phyloP scores from a whole-genome alignment of 2,888 invertebrate species.

The Lepidochitona cinerea region DNA sequence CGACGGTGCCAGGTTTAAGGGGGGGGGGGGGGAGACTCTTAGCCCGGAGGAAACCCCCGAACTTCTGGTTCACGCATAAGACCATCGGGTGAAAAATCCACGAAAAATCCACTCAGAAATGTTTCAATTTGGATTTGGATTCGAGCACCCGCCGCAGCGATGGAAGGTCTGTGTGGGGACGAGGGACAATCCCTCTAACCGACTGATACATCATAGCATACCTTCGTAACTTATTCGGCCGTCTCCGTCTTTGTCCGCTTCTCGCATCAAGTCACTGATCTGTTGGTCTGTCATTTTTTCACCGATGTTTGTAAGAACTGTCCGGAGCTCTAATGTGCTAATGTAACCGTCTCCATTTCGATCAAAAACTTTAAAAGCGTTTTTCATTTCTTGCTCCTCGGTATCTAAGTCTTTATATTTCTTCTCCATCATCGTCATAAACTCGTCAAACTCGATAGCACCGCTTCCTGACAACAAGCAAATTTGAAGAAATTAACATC shows the following conservation, averaged over 20 bases:
- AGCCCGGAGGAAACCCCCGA: too few species aligned
- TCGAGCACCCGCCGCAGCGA: too few species aligned
- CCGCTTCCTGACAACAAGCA: constrained; percentile 1
- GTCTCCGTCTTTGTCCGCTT: constrained; percentile 5
- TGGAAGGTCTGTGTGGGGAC: too few species aligned
- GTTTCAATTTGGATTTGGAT: too few species aligned
- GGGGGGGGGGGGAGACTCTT: neutral
- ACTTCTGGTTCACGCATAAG: too few species aligned
- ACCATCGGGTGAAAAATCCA: too few species aligned
- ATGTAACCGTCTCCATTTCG: neutral
- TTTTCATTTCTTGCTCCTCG: neutral
- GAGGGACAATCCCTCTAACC: too few species aligned
- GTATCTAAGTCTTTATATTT: neutral
- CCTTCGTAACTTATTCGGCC: constrained; percentile 9
- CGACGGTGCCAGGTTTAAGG: neutral
- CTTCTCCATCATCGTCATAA: neutral
- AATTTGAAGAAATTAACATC: too few species aligned
- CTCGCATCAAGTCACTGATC: neutral
- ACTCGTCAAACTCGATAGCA: constrained; percentile 3
- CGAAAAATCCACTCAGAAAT: too few species aligned
- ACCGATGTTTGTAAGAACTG: neutral
- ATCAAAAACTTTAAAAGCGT: neutral
- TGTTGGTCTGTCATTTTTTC: constrained; percentile 2
- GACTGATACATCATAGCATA: too few species aligned
- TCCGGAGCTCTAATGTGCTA: neutral